phyloP scores from a whole-genome alignment of 1,140 invertebrate genomes.

The Ceratosolen solmsi region DNA sequence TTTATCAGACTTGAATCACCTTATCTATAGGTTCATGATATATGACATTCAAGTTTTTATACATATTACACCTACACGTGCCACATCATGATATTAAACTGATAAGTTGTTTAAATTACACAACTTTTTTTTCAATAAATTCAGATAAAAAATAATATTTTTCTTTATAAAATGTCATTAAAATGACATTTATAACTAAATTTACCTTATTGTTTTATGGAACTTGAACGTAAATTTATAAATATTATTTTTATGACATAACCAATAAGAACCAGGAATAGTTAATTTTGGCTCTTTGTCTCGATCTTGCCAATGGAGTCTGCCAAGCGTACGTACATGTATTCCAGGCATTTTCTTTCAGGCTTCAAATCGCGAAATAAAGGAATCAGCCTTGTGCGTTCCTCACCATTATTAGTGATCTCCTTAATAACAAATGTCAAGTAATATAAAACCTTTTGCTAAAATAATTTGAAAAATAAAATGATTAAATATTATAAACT shows the following conservation, averaged over 20 bases:
- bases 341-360: slow-evolving; percentile 72
- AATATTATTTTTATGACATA: slow-evolving; percentile 69
- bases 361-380: slow-evolving; percentile 68
- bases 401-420: slow-evolving; percentile 57
- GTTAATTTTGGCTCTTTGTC: slow-evolving; percentile 64
- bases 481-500: background rate
- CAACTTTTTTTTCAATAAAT: background rate
- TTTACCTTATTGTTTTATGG: slow-evolving; percentile 65
- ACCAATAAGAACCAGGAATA: slow-evolving; percentile 70
- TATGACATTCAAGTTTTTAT: background rate
- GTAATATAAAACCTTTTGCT: slow-evolving; percentile 70
- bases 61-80: background rate
- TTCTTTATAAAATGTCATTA: background rate
- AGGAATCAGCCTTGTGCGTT: slow-evolving; percentile 64
- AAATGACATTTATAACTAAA: background rate
- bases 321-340: slow-evolving; percentile 69
- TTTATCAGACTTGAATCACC: slow-evolving; percentile 24
- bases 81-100: background rate
- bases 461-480: slow-evolving; percentile 42
- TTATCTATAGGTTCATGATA: slow-evolving; percentile 35
- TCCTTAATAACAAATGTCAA: slow-evolving; percentile 67
- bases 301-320: slow-evolving; percentile 64
- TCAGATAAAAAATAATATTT: background rate
- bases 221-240: slow-evolving; percentile 71
- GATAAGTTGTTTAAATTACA: background rate